Percentiles rank a stretch among this genome's conserved stretches.
Conservation (phyloP, 2,888 invertebrate genomes). For the Polia nebulosa region DNA sequence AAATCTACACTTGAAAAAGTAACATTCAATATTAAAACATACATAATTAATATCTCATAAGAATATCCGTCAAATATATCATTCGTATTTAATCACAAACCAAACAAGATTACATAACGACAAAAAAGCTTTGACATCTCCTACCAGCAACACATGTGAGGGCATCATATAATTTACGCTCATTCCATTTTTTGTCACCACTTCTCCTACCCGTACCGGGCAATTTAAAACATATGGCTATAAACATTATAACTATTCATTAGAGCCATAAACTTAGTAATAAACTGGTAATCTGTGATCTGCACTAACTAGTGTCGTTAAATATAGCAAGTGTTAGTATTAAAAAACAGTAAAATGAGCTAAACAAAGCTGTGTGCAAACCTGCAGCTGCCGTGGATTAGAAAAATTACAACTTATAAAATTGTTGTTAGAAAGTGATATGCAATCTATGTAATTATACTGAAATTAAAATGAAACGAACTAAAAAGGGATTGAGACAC, state of each 20-base stretch:
- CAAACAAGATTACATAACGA: neutral
- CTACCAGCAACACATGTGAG: conserved; percentile 12
- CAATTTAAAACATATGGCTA: conserved; percentile 58
- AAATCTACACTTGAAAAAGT: too few species aligned
- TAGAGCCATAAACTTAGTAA: conserved; percentile 59
- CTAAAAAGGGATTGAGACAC: too few species aligned
- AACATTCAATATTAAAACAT: too few species aligned
- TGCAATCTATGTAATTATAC: neutral
- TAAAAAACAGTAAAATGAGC: conserved; percentile 30
- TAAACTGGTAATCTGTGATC: conserved; percentile 62
- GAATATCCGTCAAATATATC: neutral
- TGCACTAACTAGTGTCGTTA: conserved; percentile 61
- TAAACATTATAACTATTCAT: conserved; percentile 58
- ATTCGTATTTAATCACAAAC: conserved; percentile 6
- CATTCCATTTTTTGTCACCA: conserved; percentile 13
- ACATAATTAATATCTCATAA: neutral
- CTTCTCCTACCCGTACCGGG: conserved; percentile 14
- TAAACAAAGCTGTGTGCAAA: conserved; percentile 27
- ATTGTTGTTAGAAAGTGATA: neutral
- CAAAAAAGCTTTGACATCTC: neutral
- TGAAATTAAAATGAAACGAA: neutral
- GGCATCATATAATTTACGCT: conserved; percentile 5
- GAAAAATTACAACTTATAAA: neutral
- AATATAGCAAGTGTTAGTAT: conserved; percentile 56
- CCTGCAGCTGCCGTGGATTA: neutral